Conservation (phyloP, 2,113 vertebrate species). For the Dissostichus mawsoni region DNA sequence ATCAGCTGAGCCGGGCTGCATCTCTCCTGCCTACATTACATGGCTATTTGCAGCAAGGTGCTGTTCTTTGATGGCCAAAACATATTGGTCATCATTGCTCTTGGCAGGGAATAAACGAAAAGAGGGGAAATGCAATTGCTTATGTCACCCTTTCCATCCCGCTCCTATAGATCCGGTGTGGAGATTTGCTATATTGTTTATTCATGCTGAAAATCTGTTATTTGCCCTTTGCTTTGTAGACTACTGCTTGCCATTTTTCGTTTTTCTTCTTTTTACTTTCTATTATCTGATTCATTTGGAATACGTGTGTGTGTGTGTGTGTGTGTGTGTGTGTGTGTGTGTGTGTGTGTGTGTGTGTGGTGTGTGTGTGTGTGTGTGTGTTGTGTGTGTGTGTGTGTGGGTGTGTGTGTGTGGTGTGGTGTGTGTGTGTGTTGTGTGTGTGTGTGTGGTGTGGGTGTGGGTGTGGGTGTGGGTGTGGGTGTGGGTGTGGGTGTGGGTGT, state of each 20-base stretch:
- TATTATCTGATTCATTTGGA: conserved; percentile 39
- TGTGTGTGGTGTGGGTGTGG: no score
- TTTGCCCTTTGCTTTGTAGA: conserved; percentile 21
- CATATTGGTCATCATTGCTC: conserved; percentile 61
- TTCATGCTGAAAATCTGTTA: conserved; percentile 60
- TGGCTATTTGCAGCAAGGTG: conserved; percentile 38
- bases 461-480: conserved; percentile 6
- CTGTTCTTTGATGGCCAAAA: conserved; percentile 53
- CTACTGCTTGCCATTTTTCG: not conserved
- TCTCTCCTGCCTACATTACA: conserved; percentile 43
- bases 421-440: not conserved
- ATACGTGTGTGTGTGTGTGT: not conserved
- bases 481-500: conserved; percentile 1
- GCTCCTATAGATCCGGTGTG: conserved; percentile 14
- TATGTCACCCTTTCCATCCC: conserved; percentile 21
- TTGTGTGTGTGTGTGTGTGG: conserved; percentile 13
- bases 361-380: conserved; percentile 6
- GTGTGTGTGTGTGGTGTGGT: conserved; percentile 9
- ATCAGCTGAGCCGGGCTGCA: conserved; percentile 33
- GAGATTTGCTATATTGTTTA: conserved; percentile 46
- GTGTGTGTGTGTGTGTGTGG: conserved; percentile 5
- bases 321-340: conserved; percentile 11
- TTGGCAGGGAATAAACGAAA: conserved; percentile 53
- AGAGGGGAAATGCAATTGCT: conserved; percentile 39
- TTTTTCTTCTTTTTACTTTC: conserved; percentile 27